Evolutionary conservation across 2,113 vertebrate species (phyloP).

Genomic region (Aldabrachelys gigantea): DNA sequence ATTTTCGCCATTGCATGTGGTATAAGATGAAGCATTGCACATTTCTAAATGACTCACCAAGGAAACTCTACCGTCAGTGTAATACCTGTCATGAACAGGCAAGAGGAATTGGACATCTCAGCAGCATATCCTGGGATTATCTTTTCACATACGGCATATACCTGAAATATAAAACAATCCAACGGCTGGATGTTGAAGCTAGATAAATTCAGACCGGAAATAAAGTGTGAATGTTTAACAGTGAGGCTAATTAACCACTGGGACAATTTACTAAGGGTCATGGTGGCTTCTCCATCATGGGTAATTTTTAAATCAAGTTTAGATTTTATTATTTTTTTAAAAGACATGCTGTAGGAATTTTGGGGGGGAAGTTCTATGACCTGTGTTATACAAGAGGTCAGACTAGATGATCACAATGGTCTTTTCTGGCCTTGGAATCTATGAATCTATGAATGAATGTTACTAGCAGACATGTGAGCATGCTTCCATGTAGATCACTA

Average conservation of each 20-base stretch:
- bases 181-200: neutral
- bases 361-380: neutral
- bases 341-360: neutral
- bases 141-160: slow-evolving; percentile 30
- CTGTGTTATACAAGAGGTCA: neutral
- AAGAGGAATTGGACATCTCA: slow-evolving; percentile 49
- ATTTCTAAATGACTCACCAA: slow-evolving; percentile 49
- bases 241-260: too few relatives aligned
- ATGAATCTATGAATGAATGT: neutral
- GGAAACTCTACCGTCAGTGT: slow-evolving; percentile 22
- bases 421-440: neutral
- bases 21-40: neutral
- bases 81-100: slow-evolving; percentile 28
- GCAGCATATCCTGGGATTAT: slow-evolving; percentile 67
- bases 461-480: slow-evolving; percentile 29
- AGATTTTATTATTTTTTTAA: neutral
- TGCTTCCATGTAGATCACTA: slow-evolving; percentile 6
- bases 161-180: neutral
- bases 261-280: too few relatives aligned
- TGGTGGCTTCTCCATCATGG: too few relatives aligned
- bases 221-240: neutral
- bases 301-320: neutral
- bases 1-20: slow-evolving; percentile 1
- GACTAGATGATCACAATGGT: neutral
- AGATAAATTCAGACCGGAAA: neutral